Base-by-base conservation (phyloP, 2,113 vertebrate genomes). In the Megaceryle maxima region DNA sequence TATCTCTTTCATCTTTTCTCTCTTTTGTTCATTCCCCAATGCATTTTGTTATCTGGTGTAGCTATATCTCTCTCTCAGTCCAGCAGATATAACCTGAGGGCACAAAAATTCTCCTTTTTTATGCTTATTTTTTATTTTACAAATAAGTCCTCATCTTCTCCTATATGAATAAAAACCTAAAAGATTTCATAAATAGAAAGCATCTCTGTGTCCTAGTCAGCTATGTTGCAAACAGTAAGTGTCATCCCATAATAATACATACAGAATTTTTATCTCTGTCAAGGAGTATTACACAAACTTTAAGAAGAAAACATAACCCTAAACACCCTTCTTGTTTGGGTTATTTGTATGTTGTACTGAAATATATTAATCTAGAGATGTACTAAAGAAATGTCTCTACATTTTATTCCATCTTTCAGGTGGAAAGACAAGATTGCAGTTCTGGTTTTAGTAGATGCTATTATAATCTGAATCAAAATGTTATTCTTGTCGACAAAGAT, bases 31-130 rank as follows among this genome's bases (percentile, higher is more conserved):
- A 92, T 96, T 97, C 87, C 94, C 89, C 24, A 83, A 41, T 80
- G 96, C 72, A 35, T 94, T 94, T 93, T 95, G 13, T 92, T 95
- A 74, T 85, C 84, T 94, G 18, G 35, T 79, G 21, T 83, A 70
- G 64, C 79, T 92, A 20, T 73, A 72, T 69, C 44, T 53, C n/a
- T 78, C 50, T 77, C 80, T 95, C 79, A 96, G 83, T 63, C 69
- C 59, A 78, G n/a, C 53, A 95, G 82, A 93, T 81, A 96, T 81
- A 96, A 96, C 94, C 91, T 87, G 72, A 96, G 90, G 96, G 89
- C 64, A 90, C 86, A 93, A 92, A 95, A 79, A 67, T 87, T 96
- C 26, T 87, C 26, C 70, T 87, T 92, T 97, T 88, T 96, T 76
- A 80, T 94, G 67, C 62, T 80, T 96, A 82, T 80, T 97, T 91